phyloP scores from a whole-genome alignment of 2,888 invertebrate genomes.

The Xylophagus ater region DNA sequence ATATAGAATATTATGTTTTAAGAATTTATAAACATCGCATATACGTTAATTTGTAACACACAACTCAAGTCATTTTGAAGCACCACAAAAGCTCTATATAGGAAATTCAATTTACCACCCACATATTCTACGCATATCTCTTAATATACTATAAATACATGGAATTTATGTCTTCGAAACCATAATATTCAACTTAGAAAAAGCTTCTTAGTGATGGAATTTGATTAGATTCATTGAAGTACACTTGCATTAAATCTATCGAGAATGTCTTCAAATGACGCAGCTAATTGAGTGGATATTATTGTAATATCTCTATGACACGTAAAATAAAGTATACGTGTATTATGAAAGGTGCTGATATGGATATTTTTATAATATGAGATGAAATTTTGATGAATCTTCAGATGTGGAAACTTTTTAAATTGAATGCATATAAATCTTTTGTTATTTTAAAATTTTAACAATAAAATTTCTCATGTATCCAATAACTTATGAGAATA shows the following conservation, averaged over 20 bases:
- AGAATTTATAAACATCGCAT: too few species aligned
- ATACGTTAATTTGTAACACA: too few species aligned
- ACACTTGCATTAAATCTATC: not conserved
- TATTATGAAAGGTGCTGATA: not conserved
- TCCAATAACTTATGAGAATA: too few species aligned
- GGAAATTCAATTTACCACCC: not conserved
- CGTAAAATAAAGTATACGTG: too few species aligned
- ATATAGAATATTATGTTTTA: too few species aligned
- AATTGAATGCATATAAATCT: too few species aligned
- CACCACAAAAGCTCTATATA: not conserved
- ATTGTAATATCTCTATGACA: too few species aligned
- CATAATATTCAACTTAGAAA: not conserved
- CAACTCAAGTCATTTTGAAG: not conserved
- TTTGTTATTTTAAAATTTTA: too few species aligned
- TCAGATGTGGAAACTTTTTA: not conserved
- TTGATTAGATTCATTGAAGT: not conserved
- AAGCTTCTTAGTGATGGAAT: slow-evolving; percentile 1
- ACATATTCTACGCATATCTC: not conserved
- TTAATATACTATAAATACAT: not conserved
- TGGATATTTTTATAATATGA: not conserved
- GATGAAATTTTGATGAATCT: not conserved
- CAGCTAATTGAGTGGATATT: not conserved
- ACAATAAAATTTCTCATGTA: too few species aligned
- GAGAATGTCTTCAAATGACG: not conserved
- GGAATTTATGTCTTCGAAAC: not conserved